Evolutionary conservation across 2,797 vertebrate species (phyloP).

Genomic region (Heliangelus exortis): DNA sequence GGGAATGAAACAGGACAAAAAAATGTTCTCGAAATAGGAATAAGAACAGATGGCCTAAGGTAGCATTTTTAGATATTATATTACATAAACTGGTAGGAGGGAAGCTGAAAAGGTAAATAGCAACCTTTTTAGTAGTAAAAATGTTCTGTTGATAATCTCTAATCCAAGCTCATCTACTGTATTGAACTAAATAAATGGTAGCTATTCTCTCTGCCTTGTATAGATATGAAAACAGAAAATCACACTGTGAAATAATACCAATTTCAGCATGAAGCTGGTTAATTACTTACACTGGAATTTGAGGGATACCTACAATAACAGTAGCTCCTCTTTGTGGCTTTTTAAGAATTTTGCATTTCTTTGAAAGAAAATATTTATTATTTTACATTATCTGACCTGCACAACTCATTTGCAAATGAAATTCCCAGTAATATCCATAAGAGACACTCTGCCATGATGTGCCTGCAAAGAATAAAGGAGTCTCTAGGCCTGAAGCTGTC

Average conservation of each 20-base stretch:
- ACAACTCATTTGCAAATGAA: neutral
- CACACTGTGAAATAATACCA: neutral
- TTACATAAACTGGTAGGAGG: conserved; percentile 64
- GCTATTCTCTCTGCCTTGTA: neutral
- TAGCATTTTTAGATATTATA: conserved; percentile 50
- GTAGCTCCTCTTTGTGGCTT: neutral
- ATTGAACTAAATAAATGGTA: neutral
- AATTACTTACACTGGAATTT: neutral
- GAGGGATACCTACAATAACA: neutral
- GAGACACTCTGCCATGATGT: neutral
- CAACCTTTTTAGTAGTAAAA: conserved; percentile 43
- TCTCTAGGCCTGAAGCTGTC: neutral
- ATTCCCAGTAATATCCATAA: neutral
- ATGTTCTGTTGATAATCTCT: conserved; percentile 52
- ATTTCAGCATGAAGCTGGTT: neutral
- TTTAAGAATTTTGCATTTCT: neutral
- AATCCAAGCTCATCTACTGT: neutral
- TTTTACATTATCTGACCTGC: neutral
- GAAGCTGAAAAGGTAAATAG: conserved; percentile 34
- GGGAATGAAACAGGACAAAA: neutral
- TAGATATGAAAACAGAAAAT: neutral
- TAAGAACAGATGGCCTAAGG: conserved; percentile 62
- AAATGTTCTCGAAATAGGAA: conserved; percentile 46
- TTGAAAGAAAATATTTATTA: neutral
- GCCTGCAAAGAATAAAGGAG: neutral